Evolutionary conservation across 2,888 invertebrate genomes (phyloP).

Genomic region (Cryptus armator): DNA sequence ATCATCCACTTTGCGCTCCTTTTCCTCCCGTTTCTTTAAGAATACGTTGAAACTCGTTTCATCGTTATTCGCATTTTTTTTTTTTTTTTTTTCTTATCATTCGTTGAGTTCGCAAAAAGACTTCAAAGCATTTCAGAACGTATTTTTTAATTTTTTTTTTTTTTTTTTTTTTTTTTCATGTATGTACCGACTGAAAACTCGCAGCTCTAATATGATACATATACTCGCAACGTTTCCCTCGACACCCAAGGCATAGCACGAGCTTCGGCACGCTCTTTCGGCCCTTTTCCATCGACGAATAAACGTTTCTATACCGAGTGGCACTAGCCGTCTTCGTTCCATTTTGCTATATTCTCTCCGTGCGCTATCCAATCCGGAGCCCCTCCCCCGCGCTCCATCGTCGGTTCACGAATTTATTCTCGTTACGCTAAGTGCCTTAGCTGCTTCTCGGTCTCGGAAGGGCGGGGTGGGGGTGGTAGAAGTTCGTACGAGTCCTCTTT

Average conservation of each 20-base stretch:
- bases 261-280: conserved; percentile 38
- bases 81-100: conserved; percentile 17
- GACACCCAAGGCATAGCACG: conserved; percentile 6
- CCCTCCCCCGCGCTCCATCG: conserved; percentile 38
- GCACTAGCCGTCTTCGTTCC: neutral
- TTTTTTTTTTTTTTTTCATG: neutral
- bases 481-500: conserved; percentile 53
- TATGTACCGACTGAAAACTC: conserved; percentile 23
- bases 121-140: conserved; percentile 53
- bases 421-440: conserved; percentile 67
- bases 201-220: conserved; percentile 33
- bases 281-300: conserved; percentile 55
- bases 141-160: neutral
- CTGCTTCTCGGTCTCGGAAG: conserved; percentile 5
- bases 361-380: conserved; percentile 20
- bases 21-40: conserved; percentile 2
- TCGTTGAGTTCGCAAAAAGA: conserved; percentile 22
- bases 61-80: conserved; percentile 10
- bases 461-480: too few relatives aligned
- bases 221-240: conserved; percentile 27
- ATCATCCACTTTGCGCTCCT: neutral
- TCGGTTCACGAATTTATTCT: conserved; percentile 65
- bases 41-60: conserved; percentile 10
- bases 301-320: conserved; percentile 45
- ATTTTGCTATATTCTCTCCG: neutral